phyloP scores from a whole-genome alignment of 2,113 vertebrate species.

The Aplodontia rufa region DNA sequence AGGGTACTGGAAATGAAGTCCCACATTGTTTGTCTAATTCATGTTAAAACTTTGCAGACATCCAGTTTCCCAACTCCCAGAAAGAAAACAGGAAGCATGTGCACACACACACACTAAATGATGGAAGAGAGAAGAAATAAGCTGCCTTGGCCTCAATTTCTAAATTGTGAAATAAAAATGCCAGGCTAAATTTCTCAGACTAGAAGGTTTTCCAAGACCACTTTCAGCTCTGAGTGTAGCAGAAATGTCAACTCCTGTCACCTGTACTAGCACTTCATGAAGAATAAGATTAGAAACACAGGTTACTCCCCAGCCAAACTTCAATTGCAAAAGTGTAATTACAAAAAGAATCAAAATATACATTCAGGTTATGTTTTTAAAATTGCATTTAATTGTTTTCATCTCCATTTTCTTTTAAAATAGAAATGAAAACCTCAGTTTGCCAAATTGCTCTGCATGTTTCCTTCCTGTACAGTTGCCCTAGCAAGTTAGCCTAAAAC shows the following conservation, averaged over 20 bases:
- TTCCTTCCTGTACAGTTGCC: background rate
- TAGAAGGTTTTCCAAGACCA: background rate
- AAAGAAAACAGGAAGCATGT: background rate
- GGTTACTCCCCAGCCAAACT: background rate
- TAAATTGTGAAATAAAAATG: background rate
- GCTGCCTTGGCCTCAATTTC: background rate
- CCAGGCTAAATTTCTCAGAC: background rate
- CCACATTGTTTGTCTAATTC: background rate
- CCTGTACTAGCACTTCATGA: background rate
- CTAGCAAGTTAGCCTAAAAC: slow-evolving; percentile 42
- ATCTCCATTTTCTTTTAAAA: slow-evolving; percentile 51
- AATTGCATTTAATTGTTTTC: slow-evolving; percentile 38
- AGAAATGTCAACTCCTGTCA: background rate
- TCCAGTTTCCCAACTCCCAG: background rate
- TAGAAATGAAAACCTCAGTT: background rate
- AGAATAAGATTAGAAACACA: background rate
- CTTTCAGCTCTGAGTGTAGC: background rate
- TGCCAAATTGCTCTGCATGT: background rate
- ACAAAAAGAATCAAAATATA: slow-evolving; percentile 26
- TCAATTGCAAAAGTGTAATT: slow-evolving; percentile 47
- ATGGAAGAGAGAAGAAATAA: background rate
- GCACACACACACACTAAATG: background rate
- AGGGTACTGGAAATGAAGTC: background rate
- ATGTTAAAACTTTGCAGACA: background rate
- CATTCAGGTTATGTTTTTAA: background rate